Evolutionary conservation across 1,140 invertebrate genomes (phyloP).

Genomic region (Elymnias hypermnestra): DNA sequence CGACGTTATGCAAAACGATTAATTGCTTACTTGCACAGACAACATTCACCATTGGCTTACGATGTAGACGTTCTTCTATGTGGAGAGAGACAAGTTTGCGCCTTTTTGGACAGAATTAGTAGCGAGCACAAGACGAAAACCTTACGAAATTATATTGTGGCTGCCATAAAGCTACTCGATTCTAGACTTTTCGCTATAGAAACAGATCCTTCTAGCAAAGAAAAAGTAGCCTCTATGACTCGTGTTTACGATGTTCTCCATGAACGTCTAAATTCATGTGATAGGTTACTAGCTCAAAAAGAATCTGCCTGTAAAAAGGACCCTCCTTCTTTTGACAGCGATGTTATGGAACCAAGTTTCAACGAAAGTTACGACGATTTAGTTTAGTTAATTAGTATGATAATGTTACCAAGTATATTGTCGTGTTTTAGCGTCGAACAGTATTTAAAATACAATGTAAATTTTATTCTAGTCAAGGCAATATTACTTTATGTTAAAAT

Average conservation of each 20-base stretch:
- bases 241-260: slow-evolving; percentile 68
- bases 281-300: slow-evolving; percentile 62
- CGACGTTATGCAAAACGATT: slow-evolving; percentile 68
- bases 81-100: slow-evolving; percentile 68
- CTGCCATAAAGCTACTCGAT: slow-evolving; percentile 69
- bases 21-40: slow-evolving; percentile 68
- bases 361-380: slow-evolving; percentile 53
- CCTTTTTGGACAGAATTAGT: slow-evolving; percentile 67
- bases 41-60: slow-evolving; percentile 70
- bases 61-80: slow-evolving; percentile 71
- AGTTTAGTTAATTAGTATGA: slow-evolving; percentile 29
- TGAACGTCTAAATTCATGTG: slow-evolving; percentile 62
- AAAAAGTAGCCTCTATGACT: slow-evolving; percentile 71
- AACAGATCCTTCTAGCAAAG: slow-evolving; percentile 68
- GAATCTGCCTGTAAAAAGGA: slow-evolving; percentile 35
- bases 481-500: no score
- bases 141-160: slow-evolving; percentile 68
- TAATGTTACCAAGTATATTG: neutral
- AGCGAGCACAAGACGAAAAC: slow-evolving; percentile 73
- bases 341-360: slow-evolving; percentile 49
- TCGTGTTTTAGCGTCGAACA: slow-evolving; percentile 5
- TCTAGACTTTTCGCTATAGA: slow-evolving; percentile 71
- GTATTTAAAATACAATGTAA: slow-evolving; percentile 21
- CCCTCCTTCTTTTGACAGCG: slow-evolving; percentile 40
- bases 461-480: slow-evolving; percentile 11